Evolutionary conservation across 2,888 invertebrate species (phyloP), one percentile per base, ranked within the genome.

Genomic region (Drosophila rellima): DNA sequence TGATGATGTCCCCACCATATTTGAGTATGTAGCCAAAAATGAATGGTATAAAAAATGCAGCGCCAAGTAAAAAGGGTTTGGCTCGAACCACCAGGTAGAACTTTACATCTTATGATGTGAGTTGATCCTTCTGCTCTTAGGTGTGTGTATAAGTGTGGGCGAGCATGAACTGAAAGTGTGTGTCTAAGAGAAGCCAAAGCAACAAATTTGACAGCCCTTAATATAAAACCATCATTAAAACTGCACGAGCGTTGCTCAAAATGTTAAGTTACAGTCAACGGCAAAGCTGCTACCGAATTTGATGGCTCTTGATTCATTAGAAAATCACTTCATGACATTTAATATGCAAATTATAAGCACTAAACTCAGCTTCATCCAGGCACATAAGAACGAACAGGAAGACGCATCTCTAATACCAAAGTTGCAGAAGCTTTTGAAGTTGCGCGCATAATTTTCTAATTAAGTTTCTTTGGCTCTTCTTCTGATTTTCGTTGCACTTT

Each of bases 231-330:
- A 78, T 84, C 82, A 84, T 84, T 88, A 84, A 84, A 84, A 88
- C 69, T 87, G 82, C 84, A 87, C 55, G 65, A 82, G 79, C 70
- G 52, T 33, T 67, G 59, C 54, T 48, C 20, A 47, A 63, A 62
- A 62, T 61, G 56, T 55, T 59, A 26, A 44, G 52, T 68, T 51
- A 51, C 61, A 51, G 52, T n/a, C 51, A 45, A 50, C 59, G 69
- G 31, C 29, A 54, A 54, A 56, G 51, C 50, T 44, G 61, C 57
- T 65, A 55, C 78, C 75, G 65, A 83, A 86, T 80, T 75, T 78
- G 78, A 81, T 78, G 86, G 71, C 74, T 82, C 79, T 84, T 84
- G 88, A 87, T 87, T 84, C 88, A 84, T 84, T 84, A 84, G 88
- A 73, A 84, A 87, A 87, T 87, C 85, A 84, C 88, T 84, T 87